A percentile compares a stretch with the other conserved stretches of the same genome.
Conservation (phyloP, 2,797 vertebrate genomes). For the Graptemys geographica region DNA sequence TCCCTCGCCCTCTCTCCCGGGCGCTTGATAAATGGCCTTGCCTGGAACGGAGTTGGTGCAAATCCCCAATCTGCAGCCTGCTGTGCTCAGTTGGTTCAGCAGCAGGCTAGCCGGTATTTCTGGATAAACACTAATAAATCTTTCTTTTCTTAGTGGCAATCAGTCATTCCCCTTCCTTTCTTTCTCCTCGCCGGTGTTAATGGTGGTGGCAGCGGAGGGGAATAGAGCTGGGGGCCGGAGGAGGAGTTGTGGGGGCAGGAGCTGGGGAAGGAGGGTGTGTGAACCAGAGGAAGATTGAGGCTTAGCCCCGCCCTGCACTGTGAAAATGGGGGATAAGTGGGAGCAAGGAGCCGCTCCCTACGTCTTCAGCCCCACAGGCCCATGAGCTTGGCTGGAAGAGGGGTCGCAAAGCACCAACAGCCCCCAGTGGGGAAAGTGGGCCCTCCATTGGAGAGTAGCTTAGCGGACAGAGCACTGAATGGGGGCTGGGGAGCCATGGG, state of each 20-base stretch:
- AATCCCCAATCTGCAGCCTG: conserved; percentile 77
- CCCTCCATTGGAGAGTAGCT: not conserved
- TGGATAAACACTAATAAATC: conserved; percentile 83
- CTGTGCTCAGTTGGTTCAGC: conserved; percentile 78
- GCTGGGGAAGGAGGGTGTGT: not conserved
- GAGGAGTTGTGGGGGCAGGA: not conserved
- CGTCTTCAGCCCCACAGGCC: not conserved
- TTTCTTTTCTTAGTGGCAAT: conserved; percentile 67
- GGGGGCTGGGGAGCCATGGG: not conserved
- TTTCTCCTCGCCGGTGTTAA: accelerated
- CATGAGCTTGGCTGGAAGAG: not conserved
- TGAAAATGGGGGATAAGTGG: not conserved
- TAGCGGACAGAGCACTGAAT: not conserved
- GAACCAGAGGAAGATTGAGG: not conserved
- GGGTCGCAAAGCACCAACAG: too few species aligned
- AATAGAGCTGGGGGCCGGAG: not conserved
- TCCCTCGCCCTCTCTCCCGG: not conserved
- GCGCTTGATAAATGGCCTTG: conserved; percentile 68
- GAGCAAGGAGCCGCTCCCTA: not conserved
- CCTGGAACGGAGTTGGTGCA: conserved; percentile 60
- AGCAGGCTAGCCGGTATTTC: conserved; percentile 78
- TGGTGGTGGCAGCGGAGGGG: not conserved
- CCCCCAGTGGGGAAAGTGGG: not conserved
- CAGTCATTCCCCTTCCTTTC: conserved; percentile 50
- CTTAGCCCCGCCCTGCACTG: not conserved